Evolutionary conservation across 2,797 vertebrate species (phyloP).

Genomic region (Philypnodon macrostomus): DNA sequence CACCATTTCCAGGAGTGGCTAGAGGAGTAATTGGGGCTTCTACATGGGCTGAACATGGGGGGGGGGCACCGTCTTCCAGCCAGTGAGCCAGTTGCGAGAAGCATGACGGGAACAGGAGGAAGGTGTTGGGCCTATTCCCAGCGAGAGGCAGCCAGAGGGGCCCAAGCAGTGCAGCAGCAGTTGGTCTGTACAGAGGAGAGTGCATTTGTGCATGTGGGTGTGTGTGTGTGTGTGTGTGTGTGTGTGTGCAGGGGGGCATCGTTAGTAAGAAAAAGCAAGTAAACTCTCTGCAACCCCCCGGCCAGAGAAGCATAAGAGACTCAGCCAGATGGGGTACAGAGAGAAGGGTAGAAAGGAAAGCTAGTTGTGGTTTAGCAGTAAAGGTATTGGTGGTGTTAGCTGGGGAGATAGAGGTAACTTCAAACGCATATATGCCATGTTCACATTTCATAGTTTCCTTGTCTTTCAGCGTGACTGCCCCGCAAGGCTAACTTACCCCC

Average conservation of each 20-base stretch:
- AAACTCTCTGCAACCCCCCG: slow-evolving; percentile 78
- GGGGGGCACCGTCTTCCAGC: slow-evolving; percentile 59
- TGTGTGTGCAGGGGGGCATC: slow-evolving; percentile 43
- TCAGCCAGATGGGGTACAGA: slow-evolving; percentile 65
- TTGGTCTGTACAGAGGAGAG: slow-evolving; percentile 64
- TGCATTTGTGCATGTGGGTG: slow-evolving; percentile 39
- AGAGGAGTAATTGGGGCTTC: slow-evolving; percentile 28
- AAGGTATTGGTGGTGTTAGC: slow-evolving; percentile 41
- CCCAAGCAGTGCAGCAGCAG: slow-evolving; percentile 59
- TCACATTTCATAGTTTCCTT: slow-evolving; percentile 64
- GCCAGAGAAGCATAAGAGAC: slow-evolving; percentile 65
- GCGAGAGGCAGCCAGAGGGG: slow-evolving; percentile 64
- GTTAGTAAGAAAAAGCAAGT: slow-evolving; percentile 68
- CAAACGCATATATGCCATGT: slow-evolving; percentile 59
- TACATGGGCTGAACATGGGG: slow-evolving; percentile 43
- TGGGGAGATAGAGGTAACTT: slow-evolving; percentile 46
- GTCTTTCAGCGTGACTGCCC: slow-evolving; percentile 57
- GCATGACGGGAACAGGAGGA: slow-evolving; percentile 61
- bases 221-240: slow-evolving; percentile 32
- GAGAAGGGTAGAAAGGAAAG: slow-evolving; percentile 27
- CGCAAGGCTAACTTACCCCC: slow-evolving; percentile 15
- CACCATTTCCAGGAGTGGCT: background rate
- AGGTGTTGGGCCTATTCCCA: slow-evolving; percentile 63
- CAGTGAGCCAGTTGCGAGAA: slow-evolving; percentile 55
- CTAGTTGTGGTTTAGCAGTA: slow-evolving; percentile 41